Conservation (phyloP, 1,140 invertebrate species). For the Meloidogyne hapla region DNA sequence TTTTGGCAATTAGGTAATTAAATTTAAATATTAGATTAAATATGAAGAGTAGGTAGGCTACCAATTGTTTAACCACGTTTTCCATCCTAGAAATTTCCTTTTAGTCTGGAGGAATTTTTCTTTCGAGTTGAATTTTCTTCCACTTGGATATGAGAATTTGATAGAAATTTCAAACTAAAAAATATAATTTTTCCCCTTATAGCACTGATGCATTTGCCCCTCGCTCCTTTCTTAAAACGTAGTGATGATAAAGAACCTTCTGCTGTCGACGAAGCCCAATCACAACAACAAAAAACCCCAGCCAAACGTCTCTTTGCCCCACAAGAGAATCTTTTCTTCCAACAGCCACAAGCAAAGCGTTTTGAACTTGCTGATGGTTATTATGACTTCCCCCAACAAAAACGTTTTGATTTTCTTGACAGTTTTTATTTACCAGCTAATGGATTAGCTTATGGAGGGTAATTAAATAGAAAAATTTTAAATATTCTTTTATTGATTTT, state of each 20-base stretch:
- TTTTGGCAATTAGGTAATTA: background rate
- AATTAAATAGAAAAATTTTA: background rate
- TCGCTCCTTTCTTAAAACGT: background rate
- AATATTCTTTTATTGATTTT: background rate
- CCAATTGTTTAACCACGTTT: too few species aligned
- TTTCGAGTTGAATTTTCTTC: too few species aligned
- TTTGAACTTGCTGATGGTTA: conserved; percentile 5
- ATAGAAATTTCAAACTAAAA: background rate
- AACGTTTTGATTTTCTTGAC: background rate
- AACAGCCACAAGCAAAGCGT: conserved; percentile 4
- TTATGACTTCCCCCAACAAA: conserved; percentile 2
- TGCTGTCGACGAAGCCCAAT: background rate
- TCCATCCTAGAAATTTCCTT: too few species aligned
- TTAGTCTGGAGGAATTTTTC: too few species aligned
- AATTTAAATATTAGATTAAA: background rate
- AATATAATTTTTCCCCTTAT: background rate
- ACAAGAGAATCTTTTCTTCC: background rate
- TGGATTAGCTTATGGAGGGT: background rate
- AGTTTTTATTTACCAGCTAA: background rate
- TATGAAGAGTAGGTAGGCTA: too few species aligned
- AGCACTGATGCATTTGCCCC: conserved; percentile 1
- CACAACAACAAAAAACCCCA: background rate
- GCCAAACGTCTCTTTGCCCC: background rate
- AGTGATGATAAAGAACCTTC: background rate
- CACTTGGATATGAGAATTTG: too few species aligned